Percentiles rank a stretch among this genome's conserved stretches.
Conservation (phyloP, 1,140 invertebrate species). For the Lysiphlebus fabarum region DNA sequence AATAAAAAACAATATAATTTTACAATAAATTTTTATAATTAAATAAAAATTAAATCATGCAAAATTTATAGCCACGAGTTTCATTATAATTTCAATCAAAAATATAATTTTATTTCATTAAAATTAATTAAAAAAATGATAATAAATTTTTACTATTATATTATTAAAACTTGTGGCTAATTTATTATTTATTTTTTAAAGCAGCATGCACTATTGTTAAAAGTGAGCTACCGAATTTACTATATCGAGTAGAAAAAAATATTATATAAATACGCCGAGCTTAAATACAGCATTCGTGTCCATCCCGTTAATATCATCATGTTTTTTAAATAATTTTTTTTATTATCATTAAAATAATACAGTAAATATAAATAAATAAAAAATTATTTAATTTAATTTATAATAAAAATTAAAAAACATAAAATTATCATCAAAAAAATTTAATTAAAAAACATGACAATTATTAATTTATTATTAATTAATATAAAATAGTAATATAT, state of each 20-base stretch:
- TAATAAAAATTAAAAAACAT: no score
- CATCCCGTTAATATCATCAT: constrained; percentile 35
- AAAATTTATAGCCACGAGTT: constrained; percentile 27
- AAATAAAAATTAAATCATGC: constrained; percentile 10
- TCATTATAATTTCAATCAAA: no score
- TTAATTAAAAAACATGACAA: constrained; percentile 15
- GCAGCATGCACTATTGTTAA: constrained; percentile 56
- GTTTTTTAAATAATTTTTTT: constrained; percentile 1
- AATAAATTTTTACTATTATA: background rate
- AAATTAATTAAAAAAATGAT: background rate
- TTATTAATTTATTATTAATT: background rate
- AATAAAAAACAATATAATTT: background rate
- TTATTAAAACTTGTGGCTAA: constrained; percentile 42
- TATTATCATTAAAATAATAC: background rate
- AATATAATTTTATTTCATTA: background rate
- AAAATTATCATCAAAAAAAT: constrained; percentile 5
- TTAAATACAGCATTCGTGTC: constrained; percentile 56
- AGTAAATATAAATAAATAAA: background rate
- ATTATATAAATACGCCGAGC: constrained; percentile 53
- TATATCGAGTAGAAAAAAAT: constrained; percentile 54
- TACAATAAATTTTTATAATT: background rate
- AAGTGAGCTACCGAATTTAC: constrained; percentile 56
- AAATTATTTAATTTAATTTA: background rate
- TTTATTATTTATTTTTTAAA: no score
- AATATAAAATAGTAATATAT: background rate